Conservation (phyloP, 2,888 invertebrate genomes). For the Dichetophora obliterata region DNA sequence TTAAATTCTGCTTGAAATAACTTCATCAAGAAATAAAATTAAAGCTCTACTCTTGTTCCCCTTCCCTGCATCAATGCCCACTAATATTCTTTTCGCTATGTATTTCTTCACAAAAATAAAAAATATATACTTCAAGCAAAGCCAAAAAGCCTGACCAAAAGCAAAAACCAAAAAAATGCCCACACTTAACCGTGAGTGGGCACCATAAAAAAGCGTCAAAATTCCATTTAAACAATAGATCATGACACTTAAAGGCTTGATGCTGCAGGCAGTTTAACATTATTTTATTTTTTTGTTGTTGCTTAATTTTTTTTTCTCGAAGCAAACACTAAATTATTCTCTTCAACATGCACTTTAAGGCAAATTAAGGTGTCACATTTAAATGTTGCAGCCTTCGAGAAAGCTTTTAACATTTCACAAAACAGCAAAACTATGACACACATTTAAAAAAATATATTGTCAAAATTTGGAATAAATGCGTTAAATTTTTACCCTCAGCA, state of each 20-base stretch:
- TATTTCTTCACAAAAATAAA: constrained; percentile 5
- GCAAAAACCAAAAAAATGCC: background rate
- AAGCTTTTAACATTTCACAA: constrained; percentile 1
- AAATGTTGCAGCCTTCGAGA: background rate
- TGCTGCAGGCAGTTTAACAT: constrained; percentile 48
- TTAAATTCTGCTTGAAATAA: no score
- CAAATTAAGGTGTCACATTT: background rate
- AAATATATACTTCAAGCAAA: background rate
- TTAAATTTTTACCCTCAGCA: constrained; percentile 77
- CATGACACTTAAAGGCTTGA: constrained; percentile 39
- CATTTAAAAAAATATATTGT: constrained; percentile 12
- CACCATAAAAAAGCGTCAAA: background rate
- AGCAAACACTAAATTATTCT: background rate
- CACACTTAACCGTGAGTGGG: background rate
- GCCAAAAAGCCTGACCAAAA: constrained; percentile 1
- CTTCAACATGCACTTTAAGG: constrained; percentile 5
- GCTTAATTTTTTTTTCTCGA: background rate
- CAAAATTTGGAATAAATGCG: constrained; percentile 43
- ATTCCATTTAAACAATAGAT: background rate
- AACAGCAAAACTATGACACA: background rate
- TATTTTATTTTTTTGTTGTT: background rate
- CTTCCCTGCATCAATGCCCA: no score
- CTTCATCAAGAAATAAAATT: no score
- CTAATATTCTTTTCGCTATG: background rate
- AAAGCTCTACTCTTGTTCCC: no score